phyloP scores from a whole-genome alignment of 2,888 invertebrate species.

The Cephus pulcher region DNA sequence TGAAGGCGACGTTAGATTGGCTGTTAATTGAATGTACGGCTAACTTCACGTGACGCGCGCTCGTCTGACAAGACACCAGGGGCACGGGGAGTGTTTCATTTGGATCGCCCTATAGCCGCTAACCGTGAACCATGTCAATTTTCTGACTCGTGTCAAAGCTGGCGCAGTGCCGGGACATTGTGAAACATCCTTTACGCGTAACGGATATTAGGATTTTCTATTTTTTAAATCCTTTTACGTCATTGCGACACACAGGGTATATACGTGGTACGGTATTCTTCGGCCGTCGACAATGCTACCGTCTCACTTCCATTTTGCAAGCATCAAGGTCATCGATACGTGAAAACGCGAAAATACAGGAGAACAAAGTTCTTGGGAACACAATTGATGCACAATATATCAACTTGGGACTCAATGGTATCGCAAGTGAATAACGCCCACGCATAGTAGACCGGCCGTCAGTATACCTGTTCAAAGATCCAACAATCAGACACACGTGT shows the following conservation, averaged over 20 bases:
- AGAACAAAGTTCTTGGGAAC: neutral
- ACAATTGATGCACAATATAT: neutral
- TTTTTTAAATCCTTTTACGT: neutral
- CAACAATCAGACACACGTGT: neutral
- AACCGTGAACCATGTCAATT: slow-evolving; percentile 7
- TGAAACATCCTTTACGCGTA: neutral
- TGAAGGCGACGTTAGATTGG: neutral
- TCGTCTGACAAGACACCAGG: neutral
- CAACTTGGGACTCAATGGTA: neutral
- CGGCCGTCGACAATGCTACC: neutral
- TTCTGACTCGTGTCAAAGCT: neutral
- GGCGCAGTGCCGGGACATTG: neutral
- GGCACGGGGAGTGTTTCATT: neutral
- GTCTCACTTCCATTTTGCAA: neutral
- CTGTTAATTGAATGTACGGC: neutral
- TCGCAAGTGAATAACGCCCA: neutral
- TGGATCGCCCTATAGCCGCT: neutral
- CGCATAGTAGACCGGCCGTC: neutral
- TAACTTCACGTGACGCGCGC: neutral
- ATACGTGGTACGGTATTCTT: neutral
- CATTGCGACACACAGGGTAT: neutral
- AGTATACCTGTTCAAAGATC: neutral
- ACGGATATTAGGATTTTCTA: neutral
- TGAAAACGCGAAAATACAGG: neutral
- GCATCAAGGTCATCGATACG: neutral